Evolutionary conservation across 2,888 invertebrate species (phyloP).

Genomic region (Sinelater perroti): DNA sequence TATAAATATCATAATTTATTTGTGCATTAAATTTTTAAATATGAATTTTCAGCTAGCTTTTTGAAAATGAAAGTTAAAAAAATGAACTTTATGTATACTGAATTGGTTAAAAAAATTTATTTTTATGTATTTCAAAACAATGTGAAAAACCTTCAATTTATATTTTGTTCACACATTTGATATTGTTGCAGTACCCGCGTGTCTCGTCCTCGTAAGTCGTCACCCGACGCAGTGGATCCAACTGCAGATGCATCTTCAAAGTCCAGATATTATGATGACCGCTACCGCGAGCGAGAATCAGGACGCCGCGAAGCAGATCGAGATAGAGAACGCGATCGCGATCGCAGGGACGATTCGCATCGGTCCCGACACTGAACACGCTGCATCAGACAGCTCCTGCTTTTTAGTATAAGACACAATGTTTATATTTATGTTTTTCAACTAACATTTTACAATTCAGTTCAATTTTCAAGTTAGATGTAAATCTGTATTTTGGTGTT

Average conservation of each 20-base stretch:
- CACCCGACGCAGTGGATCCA: constrained; percentile 65
- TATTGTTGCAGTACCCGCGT: constrained; percentile 46
- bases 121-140: too few relatives aligned
- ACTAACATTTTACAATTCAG: neutral
- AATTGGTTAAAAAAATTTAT: too few relatives aligned
- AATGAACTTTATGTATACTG: too few relatives aligned
- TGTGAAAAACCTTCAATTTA: too few relatives aligned
- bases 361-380: constrained; percentile 71
- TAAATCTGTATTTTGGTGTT: too few relatives aligned
- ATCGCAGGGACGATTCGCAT: constrained; percentile 75
- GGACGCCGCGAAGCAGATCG: constrained; percentile 67
- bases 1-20: too few relatives aligned
- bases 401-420: neutral
- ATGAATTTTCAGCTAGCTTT: too few relatives aligned
- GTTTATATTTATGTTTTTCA: neutral
- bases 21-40: too few relatives aligned
- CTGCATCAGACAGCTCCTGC: neutral
- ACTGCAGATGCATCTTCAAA: constrained; percentile 63
- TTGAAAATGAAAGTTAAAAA: too few relatives aligned
- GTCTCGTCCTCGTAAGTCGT: constrained; percentile 68
- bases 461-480: neutral
- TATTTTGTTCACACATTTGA: too few relatives aligned
- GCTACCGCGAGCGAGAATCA: constrained; percentile 76
- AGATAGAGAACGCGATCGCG: constrained; percentile 71
- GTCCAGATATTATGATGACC: constrained; percentile 85